Evolutionary conservation across 2,797 vertebrate genomes (phyloP).

Genomic region (Trichosurus vulpecula): DNA sequence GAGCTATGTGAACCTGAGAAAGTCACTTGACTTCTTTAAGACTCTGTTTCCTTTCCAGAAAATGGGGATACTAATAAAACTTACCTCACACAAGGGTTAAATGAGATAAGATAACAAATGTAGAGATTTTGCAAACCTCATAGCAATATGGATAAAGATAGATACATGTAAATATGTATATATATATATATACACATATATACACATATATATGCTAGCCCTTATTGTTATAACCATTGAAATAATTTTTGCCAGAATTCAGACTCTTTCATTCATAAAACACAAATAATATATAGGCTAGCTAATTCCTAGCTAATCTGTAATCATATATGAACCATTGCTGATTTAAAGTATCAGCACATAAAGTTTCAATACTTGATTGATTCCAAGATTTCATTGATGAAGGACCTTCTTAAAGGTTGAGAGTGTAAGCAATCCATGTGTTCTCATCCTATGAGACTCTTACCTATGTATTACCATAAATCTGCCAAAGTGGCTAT

Average conservation of each 20-base stretch:
- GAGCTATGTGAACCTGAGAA: neutral
- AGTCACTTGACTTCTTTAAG: neutral
- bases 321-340: neutral
- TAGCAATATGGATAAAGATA: neutral
- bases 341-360: neutral
- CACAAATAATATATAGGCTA: neutral
- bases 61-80: neutral
- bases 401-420: neutral
- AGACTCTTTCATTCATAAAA: neutral
- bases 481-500: neutral
- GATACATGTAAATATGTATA: too few relatives aligned
- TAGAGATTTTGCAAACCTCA: neutral
- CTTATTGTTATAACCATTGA: neutral
- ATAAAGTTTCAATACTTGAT: neutral
- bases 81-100: neutral
- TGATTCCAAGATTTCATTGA: neutral
- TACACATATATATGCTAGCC: neutral
- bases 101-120: neutral
- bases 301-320: neutral
- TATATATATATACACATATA: too few relatives aligned
- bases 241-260: slow-evolving; percentile 23
- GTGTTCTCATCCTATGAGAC: neutral
- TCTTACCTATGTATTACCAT: neutral
- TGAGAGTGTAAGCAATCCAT: neutral
- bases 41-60: neutral